phyloP scores from a whole-genome alignment of 2,888 invertebrate genomes.

The Sussaba pulchella region DNA sequence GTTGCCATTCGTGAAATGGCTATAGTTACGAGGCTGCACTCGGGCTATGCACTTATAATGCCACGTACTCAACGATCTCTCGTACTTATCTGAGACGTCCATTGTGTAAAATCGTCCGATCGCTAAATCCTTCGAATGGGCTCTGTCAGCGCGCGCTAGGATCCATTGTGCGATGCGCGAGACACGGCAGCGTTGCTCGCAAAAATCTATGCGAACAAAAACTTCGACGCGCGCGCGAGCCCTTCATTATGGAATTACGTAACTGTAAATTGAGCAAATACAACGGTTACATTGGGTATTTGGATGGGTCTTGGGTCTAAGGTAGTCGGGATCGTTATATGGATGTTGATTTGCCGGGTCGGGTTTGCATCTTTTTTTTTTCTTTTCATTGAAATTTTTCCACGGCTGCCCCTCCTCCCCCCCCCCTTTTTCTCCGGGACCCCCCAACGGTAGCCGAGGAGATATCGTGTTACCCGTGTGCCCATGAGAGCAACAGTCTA shows the following conservation, averaged over 20 bases:
- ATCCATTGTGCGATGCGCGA: slow-evolving; percentile 62
- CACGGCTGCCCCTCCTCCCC: too few relatives aligned
- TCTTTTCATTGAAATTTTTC: slow-evolving; percentile 63
- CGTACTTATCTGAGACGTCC: slow-evolving; percentile 40
- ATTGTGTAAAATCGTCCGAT: slow-evolving; percentile 75
- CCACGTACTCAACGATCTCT: slow-evolving; percentile 30
- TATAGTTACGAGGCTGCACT: not conserved
- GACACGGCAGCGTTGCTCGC: slow-evolving; percentile 71
- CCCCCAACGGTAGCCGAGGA: slow-evolving; percentile 67
- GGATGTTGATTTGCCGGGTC: slow-evolving; percentile 67
- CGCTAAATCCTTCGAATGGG: slow-evolving; percentile 75
- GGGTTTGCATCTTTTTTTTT: slow-evolving; percentile 78
- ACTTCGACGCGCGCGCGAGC: slow-evolving; percentile 65
- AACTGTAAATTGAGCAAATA: slow-evolving; percentile 83
- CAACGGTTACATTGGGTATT: slow-evolving; percentile 71
- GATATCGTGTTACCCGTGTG: slow-evolving; percentile 76
- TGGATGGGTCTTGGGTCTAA: slow-evolving; percentile 9
- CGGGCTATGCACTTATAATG: slow-evolving; percentile 25
- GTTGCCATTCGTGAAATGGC: slow-evolving; percentile 59
- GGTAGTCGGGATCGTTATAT: slow-evolving; percentile 25
- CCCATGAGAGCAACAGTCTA: slow-evolving; percentile 44
- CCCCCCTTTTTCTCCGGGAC: slow-evolving; percentile 57
- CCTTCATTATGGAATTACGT: slow-evolving; percentile 82
- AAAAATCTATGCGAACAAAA: slow-evolving; percentile 73
- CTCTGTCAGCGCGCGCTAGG: not conserved